phyloP scores from a whole-genome alignment of 2,888 invertebrate species.

The Tenodera sinensis region DNA sequence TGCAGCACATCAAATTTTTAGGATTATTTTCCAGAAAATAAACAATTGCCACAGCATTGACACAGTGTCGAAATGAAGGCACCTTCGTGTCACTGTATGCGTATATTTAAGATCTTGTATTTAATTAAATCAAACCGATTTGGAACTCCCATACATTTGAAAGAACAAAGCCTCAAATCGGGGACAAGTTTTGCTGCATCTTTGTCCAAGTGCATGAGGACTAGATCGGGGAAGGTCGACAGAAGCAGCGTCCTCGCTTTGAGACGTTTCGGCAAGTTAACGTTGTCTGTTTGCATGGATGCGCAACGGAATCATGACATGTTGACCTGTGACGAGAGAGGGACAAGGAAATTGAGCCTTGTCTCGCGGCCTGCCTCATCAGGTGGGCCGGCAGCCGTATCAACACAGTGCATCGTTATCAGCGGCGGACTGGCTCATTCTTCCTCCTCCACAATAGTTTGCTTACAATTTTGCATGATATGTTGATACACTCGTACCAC shows the following conservation, averaged over 20 bases:
- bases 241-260: neutral
- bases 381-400: neutral
- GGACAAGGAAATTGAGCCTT: neutral
- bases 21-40: no score
- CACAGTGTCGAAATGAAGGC: no score
- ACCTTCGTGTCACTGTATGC: no score
- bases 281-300: neutral
- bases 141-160: no score
- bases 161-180: neutral
- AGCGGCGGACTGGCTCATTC: neutral
- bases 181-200: neutral
- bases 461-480: no score
- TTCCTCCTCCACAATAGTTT: neutral
- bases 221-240: neutral
- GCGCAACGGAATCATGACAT: neutral
- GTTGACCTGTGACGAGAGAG: neutral
- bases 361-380: neutral
- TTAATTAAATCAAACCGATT: no score
- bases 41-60: no score
- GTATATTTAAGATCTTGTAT: no score
- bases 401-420: neutral
- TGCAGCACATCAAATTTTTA: no score
- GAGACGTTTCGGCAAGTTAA: neutral
- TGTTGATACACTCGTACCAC: no score
- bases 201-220: neutral